Conservation (phyloP, 2,888 invertebrate genomes). For the Lithodes maja region DNA sequence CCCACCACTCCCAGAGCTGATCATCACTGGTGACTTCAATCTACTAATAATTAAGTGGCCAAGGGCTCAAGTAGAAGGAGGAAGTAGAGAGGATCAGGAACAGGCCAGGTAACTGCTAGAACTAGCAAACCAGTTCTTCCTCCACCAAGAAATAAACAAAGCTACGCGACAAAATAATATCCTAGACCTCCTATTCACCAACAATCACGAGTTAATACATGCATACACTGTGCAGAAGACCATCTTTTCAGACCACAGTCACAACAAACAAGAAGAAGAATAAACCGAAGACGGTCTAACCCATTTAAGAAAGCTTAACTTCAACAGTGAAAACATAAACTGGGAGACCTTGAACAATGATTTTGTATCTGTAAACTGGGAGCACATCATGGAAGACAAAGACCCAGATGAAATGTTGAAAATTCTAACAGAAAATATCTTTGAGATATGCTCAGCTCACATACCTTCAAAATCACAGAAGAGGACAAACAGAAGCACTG, state of each 20-base stretch:
- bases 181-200: slow-evolving; percentile 8
- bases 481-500: not conserved
- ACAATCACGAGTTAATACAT: slow-evolving; percentile 1
- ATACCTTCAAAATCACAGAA: not conserved
- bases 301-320: not conserved
- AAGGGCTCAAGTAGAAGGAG: not conserved
- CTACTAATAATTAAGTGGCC: not conserved
- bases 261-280: not conserved
- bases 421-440: not conserved
- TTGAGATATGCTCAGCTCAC: not conserved
- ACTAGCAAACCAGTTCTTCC: slow-evolving; percentile 7
- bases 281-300: not conserved
- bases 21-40: slow-evolving; percentile 7
- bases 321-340: slow-evolving; percentile 10
- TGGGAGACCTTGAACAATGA: not conserved
- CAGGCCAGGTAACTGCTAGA: not conserved
- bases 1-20: slow-evolving; percentile 8
- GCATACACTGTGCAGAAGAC: not conserved
- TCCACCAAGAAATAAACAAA: not conserved
- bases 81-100: not conserved
- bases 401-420: not conserved
- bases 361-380: not conserved
- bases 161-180: not conserved
- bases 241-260: slow-evolving; percentile 7
- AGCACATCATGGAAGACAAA: not conserved